Percentiles rank a stretch among this genome's conserved stretches.
Evolutionary conservation across 92 coral and sea anemone species (phyloP).

Genomic region (Porites evermanni): DNA sequence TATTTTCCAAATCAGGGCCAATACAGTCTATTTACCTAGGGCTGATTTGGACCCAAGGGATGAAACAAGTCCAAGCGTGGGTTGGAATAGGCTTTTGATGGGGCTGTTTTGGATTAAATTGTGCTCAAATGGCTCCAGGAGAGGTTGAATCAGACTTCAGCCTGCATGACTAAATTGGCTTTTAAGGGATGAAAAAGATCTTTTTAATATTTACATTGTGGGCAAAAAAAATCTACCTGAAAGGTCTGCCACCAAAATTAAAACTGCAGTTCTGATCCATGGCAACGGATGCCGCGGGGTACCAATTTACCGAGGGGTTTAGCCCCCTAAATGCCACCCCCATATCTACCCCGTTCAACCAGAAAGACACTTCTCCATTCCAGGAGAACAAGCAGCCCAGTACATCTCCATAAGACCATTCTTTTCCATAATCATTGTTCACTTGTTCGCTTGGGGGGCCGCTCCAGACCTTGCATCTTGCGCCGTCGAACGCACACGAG

Average conservation of each 20-base stretch:
- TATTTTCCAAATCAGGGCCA: too few species aligned
- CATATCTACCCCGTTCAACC: conserved; percentile 90
- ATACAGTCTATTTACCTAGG: too few species aligned
- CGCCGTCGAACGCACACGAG: conserved; percentile 98
- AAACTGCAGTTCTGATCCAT: conserved; percentile 98
- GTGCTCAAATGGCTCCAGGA: too few species aligned
- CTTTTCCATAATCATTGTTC: conserved; percentile 93
- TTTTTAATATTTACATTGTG: too few species aligned
- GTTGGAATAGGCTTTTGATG: too few species aligned
- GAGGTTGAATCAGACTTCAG: too few species aligned
- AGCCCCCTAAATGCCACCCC: conserved; percentile 90
- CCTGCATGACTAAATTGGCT: too few species aligned
- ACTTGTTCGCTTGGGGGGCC: conserved; percentile 90
- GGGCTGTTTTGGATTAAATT: too few species aligned
- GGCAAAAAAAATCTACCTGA: conserved; percentile 60
- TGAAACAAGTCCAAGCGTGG: too few species aligned
- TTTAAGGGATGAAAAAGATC: too few species aligned
- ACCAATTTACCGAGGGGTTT: conserved; percentile 84
- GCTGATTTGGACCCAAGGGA: too few species aligned
- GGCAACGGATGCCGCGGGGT: conserved; percentile 94
- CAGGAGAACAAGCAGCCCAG: conserved; percentile 95
- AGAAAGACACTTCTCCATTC: conserved; percentile 93
- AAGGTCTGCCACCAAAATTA: conserved; percentile 90
- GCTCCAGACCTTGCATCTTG: conserved; percentile 95
- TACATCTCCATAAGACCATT: conserved; percentile 89